phyloP scores from a whole-genome alignment of 2,797 vertebrate species.

The Synaphobranchus kaupii region DNA sequence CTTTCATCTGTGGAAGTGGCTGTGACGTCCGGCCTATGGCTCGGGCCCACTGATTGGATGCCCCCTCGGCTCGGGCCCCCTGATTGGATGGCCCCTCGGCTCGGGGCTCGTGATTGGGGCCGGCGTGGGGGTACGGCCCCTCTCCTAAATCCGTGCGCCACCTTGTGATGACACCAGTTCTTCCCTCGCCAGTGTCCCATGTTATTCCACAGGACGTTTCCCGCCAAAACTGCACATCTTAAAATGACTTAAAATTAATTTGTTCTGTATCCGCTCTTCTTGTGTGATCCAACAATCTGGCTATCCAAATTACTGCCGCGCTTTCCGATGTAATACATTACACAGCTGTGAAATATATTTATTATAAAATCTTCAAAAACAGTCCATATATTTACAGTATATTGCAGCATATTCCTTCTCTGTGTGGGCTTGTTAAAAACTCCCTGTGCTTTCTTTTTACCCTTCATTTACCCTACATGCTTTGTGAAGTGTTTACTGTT shows the following conservation, averaged over 20 bases:
- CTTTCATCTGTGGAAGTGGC: background rate
- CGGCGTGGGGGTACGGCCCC: background rate
- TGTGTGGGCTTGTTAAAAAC: background rate
- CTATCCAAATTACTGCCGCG: too few relatives aligned
- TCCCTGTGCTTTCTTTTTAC: background rate
- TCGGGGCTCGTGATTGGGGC: background rate
- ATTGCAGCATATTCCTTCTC: background rate
- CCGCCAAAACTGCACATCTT: background rate
- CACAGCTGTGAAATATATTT: background rate
- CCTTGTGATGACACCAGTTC: background rate
- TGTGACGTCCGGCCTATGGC: background rate
- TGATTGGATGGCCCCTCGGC: background rate
- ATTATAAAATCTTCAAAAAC: background rate
- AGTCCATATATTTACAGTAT: background rate
- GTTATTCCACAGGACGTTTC: background rate
- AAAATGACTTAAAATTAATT: background rate
- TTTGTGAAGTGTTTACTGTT: background rate
- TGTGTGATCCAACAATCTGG: too few relatives aligned
- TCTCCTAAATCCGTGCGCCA: background rate
- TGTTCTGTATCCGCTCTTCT: too few relatives aligned
- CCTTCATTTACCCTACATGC: background rate
- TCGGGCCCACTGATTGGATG: background rate
- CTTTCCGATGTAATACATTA: too few relatives aligned
- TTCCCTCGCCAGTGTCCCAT: background rate
- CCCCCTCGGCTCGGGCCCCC: conserved; percentile 47